A percentile compares a stretch with the other conserved stretches of the same genome.
These are phyloP conservation scores for Pristionchus exspectatus DNA, from an alignment of 2,888 invertebrate genomes.

Conservation along the genomic window DNA sequence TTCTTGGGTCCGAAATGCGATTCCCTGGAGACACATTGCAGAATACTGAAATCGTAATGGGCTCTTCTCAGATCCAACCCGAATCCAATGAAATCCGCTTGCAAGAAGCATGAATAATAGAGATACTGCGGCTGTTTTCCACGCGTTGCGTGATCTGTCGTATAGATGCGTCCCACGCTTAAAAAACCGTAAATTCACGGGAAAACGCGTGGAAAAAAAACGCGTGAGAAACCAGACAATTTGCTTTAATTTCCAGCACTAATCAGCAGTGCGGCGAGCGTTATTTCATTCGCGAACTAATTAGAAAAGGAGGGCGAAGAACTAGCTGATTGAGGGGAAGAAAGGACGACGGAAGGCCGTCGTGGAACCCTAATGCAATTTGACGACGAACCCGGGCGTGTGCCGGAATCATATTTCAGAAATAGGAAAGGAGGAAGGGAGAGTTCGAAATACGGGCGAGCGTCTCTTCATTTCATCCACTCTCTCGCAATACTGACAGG, in stretches of 20 bases:
- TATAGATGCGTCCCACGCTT: not conserved
- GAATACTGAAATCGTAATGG: too few relatives aligned
- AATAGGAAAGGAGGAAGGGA: not conserved
- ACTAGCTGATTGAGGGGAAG: not conserved
- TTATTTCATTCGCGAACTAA: not conserved
- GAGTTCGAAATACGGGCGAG: not conserved
- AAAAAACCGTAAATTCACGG: not conserved
- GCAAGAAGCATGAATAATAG: not conserved
- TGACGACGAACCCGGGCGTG: constrained; percentile 3
- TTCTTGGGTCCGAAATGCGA: too few relatives aligned
- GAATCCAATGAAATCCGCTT: not conserved
- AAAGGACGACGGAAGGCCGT: not conserved
- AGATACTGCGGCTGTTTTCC: not conserved
- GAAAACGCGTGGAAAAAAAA: not conserved
- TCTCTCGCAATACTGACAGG: not conserved
- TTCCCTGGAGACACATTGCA: too few relatives aligned
- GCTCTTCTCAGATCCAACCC: too few relatives aligned
- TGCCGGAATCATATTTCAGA: constrained; percentile 37
- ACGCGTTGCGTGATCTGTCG: not conserved
- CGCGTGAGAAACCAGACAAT: too few relatives aligned
- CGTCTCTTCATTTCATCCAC: not conserved
- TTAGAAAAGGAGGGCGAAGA: not conserved
- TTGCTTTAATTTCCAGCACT: too few relatives aligned
- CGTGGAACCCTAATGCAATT: constrained; percentile 41
- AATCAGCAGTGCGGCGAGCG: too few relatives aligned